phyloP scores from a whole-genome alignment of 1,140 invertebrate species.

The Luehdorfia chinensis region DNA sequence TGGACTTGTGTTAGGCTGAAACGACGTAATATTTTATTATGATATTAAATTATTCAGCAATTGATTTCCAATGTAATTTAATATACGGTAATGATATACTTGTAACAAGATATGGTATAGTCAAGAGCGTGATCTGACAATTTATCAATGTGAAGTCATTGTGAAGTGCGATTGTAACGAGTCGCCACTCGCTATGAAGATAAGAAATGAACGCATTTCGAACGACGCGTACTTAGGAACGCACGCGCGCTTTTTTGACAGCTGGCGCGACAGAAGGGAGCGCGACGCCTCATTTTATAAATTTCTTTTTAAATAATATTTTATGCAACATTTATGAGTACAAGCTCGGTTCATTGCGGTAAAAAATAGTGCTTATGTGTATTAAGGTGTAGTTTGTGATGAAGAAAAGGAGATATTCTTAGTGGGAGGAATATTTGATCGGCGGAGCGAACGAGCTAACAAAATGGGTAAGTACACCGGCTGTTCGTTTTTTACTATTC shows the following conservation, averaged over 20 bases:
- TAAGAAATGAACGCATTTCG: constrained; percentile 31
- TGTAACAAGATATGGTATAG: constrained; percentile 19
- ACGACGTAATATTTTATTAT: too few species aligned
- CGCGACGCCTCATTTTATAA: background rate
- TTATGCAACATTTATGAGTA: constrained; percentile 24
- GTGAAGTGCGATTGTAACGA: constrained; percentile 17
- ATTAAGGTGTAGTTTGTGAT: constrained; percentile 44
- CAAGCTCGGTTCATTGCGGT: constrained; percentile 18
- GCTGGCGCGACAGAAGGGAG: constrained; percentile 22
- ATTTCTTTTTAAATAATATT: constrained; percentile 30
- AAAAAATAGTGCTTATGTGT: constrained; percentile 39
- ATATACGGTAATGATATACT: background rate
- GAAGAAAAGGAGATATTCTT: constrained; percentile 38
- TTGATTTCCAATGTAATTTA: constrained; percentile 1
- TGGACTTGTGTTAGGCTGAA: too few species aligned
- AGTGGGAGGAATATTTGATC: constrained; percentile 29
- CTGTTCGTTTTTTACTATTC: constrained; percentile 27
- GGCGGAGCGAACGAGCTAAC: constrained; percentile 29
- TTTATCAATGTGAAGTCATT: constrained; percentile 23
- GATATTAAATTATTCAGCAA: too few species aligned
- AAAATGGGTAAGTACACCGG: constrained; percentile 68
- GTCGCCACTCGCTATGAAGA: constrained; percentile 2
- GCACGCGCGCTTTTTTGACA: constrained; percentile 51
- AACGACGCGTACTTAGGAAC: constrained; percentile 40
- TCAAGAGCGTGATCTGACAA: constrained; percentile 25